A percentile compares a stretch with the other conserved stretches of the same genome.
These are phyloP conservation scores for Thalassarche chlororhynchos DNA, from an alignment of 2,113 vertebrate genomes.

Conservation along the genomic window DNA sequence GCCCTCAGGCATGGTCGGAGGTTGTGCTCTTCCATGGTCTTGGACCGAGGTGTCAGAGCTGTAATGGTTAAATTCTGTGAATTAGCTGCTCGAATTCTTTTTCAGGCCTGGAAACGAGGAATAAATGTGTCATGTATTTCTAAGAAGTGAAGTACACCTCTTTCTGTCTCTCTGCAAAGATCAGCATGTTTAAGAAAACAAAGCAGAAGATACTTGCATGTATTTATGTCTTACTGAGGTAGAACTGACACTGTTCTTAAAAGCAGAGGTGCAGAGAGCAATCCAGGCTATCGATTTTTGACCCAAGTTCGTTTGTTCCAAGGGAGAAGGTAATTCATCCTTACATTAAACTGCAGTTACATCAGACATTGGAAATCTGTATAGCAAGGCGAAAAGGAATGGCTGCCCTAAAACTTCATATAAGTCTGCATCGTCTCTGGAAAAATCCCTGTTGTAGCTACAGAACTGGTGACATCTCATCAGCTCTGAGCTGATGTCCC, in stretches of 20 bases:
- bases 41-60: background rate
- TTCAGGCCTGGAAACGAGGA: background rate
- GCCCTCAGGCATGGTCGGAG: background rate
- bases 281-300: background rate
- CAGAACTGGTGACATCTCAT: background rate
- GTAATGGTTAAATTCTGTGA: background rate
- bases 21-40: background rate
- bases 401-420: background rate
- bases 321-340: background rate
- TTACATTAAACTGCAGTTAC: background rate
- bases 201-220: background rate
- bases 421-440: background rate
- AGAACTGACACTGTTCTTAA: background rate
- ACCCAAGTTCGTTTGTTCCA: background rate
- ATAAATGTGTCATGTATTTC: background rate
- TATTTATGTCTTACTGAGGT: background rate
- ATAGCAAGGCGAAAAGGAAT: background rate
- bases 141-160: background rate
- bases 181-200: background rate
- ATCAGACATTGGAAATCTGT: background rate
- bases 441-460: background rate
- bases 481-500: background rate
- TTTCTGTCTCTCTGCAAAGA: background rate
- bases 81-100: background rate
- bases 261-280: background rate